These are phyloP conservation scores for Taphrorychus bicolor DNA, from an alignment of 2,888 invertebrate species.

Conservation along the genomic window DNA sequence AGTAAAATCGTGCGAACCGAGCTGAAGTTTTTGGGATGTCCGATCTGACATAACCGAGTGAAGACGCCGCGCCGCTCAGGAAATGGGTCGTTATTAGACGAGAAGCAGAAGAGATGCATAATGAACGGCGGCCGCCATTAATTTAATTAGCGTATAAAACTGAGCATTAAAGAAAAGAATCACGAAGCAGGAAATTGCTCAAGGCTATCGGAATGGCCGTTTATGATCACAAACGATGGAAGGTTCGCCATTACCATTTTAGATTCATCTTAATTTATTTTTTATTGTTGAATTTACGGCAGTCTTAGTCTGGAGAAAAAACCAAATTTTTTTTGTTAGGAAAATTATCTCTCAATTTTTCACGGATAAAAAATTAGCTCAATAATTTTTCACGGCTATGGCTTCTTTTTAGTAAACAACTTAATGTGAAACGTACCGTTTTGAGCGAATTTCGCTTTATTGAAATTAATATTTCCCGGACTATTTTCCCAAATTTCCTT, in stretches of 20 bases:
- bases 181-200: conserved; percentile 18
- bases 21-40: background rate
- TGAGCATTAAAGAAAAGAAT: conserved; percentile 21
- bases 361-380: background rate
- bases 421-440: background rate
- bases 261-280: background rate
- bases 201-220: conserved; percentile 3
- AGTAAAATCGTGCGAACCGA: background rate
- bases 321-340: background rate
- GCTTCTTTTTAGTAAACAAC: background rate
- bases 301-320: background rate
- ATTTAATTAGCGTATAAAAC: conserved; percentile 19
- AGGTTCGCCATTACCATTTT: background rate
- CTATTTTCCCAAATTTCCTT: conserved; percentile 10
- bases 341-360: background rate
- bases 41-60: conserved; percentile 9
- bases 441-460: background rate
- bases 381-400: background rate
- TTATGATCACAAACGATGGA: background rate
- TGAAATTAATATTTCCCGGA: conserved; percentile 11
- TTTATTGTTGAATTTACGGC: background rate
- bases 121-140: conserved; percentile 15
- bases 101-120: conserved; percentile 21
- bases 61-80: conserved; percentile 10
- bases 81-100: conserved; percentile 15